Evolutionary conservation across 1,140 invertebrate species (phyloP), one percentile per base, ranked within the genome.

Genomic region (Brachystomella parvula): DNA sequence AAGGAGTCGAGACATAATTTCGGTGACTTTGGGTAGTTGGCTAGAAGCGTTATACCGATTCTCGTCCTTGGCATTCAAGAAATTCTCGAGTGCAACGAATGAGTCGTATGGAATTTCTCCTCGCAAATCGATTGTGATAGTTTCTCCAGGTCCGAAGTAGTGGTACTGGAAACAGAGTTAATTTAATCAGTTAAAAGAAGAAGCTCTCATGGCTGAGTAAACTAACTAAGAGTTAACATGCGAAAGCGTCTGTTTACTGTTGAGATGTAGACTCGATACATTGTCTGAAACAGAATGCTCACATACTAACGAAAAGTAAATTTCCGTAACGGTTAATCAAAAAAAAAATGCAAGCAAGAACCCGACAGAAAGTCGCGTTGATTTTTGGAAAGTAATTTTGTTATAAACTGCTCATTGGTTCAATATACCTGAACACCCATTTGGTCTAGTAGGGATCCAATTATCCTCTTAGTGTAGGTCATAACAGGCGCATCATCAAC

Each of bases 81-180:
- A 72, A 72, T n/a, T 68, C 59, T 2, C 44, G 9, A 72, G 29
- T n/a, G 28, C 67, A 19, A 58, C 44, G 53, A 66, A 68, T 29
- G 69, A 68, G 12, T 65, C 61, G 61, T 70, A 61, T n/a, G 63
- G 67, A 1, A 72, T 60, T 39, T 72, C 71, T 21, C 68, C 71
- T 67, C 68, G 71, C 1, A 72, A 32, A 26, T 72, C 71, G 30
- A 72, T 64, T 26, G 71, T 72, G 19, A 72, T 69, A 3, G 68
- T 65, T 57, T 72, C 71, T 29, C 67, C 67, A 21, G 71, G 68
- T 0, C 71, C 71, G 63, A 72, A 72, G 6, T 53, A 31, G 35
- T 72, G 71, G 63, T 61, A 57, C 66, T 71, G 29, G 9, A 68
- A 64, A 24, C 6, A 28, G 47, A 24, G 47, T 17, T 56, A 44